phyloP scores from a whole-genome alignment of 2,113 vertebrate species.

The Mastomys coucha region DNA sequence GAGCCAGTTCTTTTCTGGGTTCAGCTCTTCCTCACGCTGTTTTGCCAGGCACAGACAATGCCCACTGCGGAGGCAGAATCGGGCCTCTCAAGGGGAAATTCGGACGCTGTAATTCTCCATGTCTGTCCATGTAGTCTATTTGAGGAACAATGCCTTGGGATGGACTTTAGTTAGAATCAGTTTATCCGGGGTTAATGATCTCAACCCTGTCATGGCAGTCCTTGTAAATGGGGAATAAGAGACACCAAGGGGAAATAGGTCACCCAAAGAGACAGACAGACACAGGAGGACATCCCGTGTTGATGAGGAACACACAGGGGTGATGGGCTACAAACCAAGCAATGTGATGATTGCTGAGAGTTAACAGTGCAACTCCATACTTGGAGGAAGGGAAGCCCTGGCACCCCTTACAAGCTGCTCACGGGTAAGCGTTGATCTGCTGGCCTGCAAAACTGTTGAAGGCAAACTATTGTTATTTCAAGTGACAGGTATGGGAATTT shows the following conservation, averaged over 20 bases:
- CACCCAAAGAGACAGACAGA: fast-evolving
- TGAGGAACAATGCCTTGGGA: not conserved
- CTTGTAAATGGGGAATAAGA: not conserved
- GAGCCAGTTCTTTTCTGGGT: not conserved
- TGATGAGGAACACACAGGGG: not conserved
- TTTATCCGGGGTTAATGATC: not conserved
- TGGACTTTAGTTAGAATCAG: not conserved
- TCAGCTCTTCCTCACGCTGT: no score
- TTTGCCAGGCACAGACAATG: not conserved
- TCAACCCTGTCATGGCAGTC: not conserved
- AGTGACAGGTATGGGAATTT: not conserved
- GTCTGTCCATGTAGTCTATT: not conserved
- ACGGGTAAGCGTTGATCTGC: not conserved
- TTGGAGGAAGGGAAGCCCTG: not conserved
- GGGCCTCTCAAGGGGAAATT: not conserved
- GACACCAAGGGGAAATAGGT: not conserved
- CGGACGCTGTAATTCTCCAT: not conserved
- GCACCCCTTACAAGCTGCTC: no score
- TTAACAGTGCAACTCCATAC: no score
- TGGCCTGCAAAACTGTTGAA: not conserved
- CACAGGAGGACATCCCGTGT: not conserved
- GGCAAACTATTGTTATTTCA: no score
- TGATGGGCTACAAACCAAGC: no score
- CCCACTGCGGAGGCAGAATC: not conserved
- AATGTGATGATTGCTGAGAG: no score